Base-by-base conservation (phyloP, 2,888 invertebrate species). In the Athrips mouffetella region DNA sequence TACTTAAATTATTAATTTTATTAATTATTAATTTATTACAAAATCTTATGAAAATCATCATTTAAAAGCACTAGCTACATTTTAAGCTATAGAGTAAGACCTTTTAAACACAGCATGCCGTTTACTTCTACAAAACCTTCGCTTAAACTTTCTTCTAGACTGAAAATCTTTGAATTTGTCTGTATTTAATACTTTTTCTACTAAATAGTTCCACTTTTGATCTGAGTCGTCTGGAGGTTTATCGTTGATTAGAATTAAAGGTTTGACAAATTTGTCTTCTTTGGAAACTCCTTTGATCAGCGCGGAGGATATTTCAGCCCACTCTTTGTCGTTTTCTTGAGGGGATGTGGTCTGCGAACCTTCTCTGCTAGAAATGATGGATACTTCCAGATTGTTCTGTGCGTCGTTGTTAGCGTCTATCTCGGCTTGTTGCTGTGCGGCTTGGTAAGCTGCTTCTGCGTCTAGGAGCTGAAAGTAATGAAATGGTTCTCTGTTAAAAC, bases 191-290 rank as follows among this genome's bases (percentile, higher is more conserved):
- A 78, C 58, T 33, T 67, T 65, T 21, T 83, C 78, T 0, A 82
- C 67, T 3, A 80, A 62, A 39, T 78, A 67, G 7, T 70, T 59
- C 81, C 80, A 81, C 57, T 78, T 82, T 46, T 80, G 76, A 45
- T 85, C 87, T 8, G 84, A 72, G 57, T 85, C 86, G 56, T 85
- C 86, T 0, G 78, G 77, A 11, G 79, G 77, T 56, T 77, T 78
- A 31, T 88, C 88, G 37, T 88, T 88, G 3, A 86, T 75, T 55
- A 88, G 55, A 16, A 88, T 87, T 21, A 87, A 80, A 1, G 87
- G 88, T 51, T 82, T 75, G 6, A 70, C 59, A 0, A 72, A 63
- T 63, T 27, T 68, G 2, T 66, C 63, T 23, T 73, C 71, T 37
- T 46, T 46, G n/a, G 35, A 63, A 23, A 73, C 71, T 27, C 67